Percentiles rank a stretch among this genome's conserved stretches.
phyloP scores from a whole-genome alignment of 2,797 vertebrate species.

The Sebastes hubbsi region DNA sequence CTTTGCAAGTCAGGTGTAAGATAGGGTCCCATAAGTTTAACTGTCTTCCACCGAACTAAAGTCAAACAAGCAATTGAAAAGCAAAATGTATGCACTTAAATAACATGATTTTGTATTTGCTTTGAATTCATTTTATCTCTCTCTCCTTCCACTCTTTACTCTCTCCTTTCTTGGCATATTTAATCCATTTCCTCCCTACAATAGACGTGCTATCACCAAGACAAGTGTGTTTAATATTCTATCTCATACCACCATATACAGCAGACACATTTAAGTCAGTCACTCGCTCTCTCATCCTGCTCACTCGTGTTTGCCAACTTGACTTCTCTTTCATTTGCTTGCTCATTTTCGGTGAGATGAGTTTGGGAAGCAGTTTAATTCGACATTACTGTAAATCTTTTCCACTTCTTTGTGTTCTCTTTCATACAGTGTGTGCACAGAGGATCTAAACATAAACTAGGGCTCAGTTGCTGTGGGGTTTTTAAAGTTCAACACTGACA shows the following conservation, averaged over 20 bases:
- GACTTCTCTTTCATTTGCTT: slow-evolving; percentile 15
- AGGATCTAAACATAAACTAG: neutral
- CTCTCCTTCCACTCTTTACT: neutral
- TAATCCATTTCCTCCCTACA: slow-evolving; percentile 1
- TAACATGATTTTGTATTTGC: neutral
- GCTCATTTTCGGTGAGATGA: slow-evolving; percentile 4
- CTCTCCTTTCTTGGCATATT: neutral
- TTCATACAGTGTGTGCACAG: neutral
- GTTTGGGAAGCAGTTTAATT: neutral
- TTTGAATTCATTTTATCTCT: neutral
- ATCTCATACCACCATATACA: slow-evolving; percentile 4
- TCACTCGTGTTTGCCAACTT: slow-evolving; percentile 26
- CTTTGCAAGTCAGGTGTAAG: too few relatives aligned
- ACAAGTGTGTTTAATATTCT: slow-evolving; percentile 52
- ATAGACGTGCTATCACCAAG: slow-evolving; percentile 27
- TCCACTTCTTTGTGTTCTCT: neutral
- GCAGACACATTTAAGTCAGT: slow-evolving; percentile 6
- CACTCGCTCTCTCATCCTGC: slow-evolving; percentile 22
- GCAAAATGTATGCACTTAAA: neutral
- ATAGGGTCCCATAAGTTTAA: too few relatives aligned
- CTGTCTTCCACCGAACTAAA: too few relatives aligned
- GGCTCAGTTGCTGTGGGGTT: neutral
- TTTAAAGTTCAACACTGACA: neutral
- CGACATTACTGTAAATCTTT: neutral
- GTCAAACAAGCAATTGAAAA: neutral